These are phyloP conservation scores for Pristionchus japonicus DNA, from an alignment of 2,888 invertebrate genomes.

Conservation along the genomic window DNA sequence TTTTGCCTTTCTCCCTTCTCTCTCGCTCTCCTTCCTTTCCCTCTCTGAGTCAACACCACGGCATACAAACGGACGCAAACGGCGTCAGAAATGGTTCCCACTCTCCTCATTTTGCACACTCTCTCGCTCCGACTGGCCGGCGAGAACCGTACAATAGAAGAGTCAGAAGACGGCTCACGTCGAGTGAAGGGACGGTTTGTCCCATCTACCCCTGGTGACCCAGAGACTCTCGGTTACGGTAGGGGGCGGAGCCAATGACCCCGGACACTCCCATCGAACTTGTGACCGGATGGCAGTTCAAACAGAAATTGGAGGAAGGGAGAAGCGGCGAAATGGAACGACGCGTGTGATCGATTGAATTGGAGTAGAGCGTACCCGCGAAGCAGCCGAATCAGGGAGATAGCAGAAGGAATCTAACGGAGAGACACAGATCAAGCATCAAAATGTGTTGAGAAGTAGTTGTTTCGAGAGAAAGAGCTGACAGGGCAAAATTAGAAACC, in stretches of 20 bases:
- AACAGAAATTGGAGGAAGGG: background rate
- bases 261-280: background rate
- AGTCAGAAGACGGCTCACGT: background rate
- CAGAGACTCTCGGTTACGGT: background rate
- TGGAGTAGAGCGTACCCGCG: background rate
- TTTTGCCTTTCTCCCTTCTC: conserved; percentile 43
- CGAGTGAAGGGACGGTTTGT: background rate
- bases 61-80: background rate
- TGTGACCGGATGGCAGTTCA: conserved; percentile 29
- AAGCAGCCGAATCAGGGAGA: background rate
- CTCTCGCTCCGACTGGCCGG: background rate
- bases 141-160: background rate
- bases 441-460: no score
- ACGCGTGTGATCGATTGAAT: background rate
- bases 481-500: no score
- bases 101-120: background rate
- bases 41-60: conserved; percentile 24
- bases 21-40: conserved; percentile 34
- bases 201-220: background rate
- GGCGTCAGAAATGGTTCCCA: background rate
- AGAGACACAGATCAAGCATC: no score
- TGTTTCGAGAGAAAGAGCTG: no score
- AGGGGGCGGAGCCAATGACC: background rate
- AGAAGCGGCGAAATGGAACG: conserved; percentile 1
- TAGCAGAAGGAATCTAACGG: background rate